Percentiles rank a stretch among this genome's conserved stretches.
Evolutionary conservation across 1,140 invertebrate species (phyloP).

Genomic region (Cotesia glomerata): DNA sequence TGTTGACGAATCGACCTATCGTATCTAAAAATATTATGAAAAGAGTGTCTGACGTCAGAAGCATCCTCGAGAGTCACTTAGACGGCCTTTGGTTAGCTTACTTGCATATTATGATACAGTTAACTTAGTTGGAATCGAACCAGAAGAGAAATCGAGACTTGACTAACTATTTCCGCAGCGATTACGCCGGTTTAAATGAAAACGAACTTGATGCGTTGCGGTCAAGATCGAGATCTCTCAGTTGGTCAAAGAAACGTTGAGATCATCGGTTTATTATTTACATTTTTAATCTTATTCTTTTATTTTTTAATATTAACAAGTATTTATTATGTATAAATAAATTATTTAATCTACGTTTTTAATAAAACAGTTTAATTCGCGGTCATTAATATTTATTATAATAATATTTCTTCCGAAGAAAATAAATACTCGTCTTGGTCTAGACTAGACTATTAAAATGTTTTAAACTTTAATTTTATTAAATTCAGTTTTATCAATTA

Average conservation of each 20-base stretch:
- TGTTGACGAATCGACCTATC: constrained; percentile 15
- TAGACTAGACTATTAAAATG: too few relatives aligned
- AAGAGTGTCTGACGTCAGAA: constrained; percentile 40
- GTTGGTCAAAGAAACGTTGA: background rate
- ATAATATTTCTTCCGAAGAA: constrained; percentile 18
- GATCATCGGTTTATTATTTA: background rate
- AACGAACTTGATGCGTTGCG: background rate
- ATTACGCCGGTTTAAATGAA: background rate
- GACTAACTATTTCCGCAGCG: constrained; percentile 24
- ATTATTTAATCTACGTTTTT: background rate
- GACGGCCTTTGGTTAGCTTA: constrained; percentile 24
- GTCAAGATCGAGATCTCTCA: constrained; percentile 12
- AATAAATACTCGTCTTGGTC: background rate
- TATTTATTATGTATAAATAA: background rate
- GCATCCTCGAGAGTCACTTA: constrained; percentile 42
- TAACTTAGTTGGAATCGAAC: constrained; percentile 39
- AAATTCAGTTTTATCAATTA: too few relatives aligned
- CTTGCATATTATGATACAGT: constrained; percentile 25
- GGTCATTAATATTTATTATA: too few relatives aligned
- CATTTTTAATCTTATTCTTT: background rate
- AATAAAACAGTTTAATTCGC: background rate
- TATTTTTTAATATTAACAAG: background rate
- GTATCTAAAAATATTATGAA: constrained; percentile 44
- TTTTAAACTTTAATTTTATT: too few relatives aligned
- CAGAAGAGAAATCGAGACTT: constrained; percentile 25